Percentiles rank a stretch among this genome's conserved stretches.
These are phyloP conservation scores for Ibycter americanus DNA, from an alignment of 2,797 vertebrate genomes.

Conservation along the genomic window DNA sequence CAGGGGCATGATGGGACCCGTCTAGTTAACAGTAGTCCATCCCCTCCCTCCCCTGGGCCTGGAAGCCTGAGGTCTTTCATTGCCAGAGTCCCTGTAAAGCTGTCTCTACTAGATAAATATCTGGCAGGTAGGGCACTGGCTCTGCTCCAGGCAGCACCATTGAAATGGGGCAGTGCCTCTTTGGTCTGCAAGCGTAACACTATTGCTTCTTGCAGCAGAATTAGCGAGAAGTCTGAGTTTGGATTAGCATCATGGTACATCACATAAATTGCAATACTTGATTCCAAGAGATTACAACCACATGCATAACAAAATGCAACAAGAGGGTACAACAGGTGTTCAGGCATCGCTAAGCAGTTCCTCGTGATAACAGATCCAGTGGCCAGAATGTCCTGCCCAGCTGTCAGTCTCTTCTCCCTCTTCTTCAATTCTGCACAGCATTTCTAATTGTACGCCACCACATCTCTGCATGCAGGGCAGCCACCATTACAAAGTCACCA, in stretches of 20 bases:
- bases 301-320: background rate
- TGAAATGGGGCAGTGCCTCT: background rate
- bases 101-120: background rate
- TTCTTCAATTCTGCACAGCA: background rate
- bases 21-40: background rate
- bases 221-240: background rate
- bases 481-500: background rate
- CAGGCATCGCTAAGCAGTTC: background rate
- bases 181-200: background rate
- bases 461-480: background rate
- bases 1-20: rapidly evolving
- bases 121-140: background rate
- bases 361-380: background rate
- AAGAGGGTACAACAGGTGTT: background rate
- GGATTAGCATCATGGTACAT: background rate
- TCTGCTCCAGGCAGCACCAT: background rate
- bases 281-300: background rate
- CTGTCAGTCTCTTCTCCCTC: background rate
- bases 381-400: background rate
- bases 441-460: background rate
- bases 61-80: background rate
- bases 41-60: background rate
- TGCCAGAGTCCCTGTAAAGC: too few species aligned
- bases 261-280: background rate
- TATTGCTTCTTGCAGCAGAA: background rate